Evolutionary conservation across 2,797 vertebrate genomes (phyloP), one percentile per base, ranked within the genome.

Genomic region (Galaxias olidus): DNA sequence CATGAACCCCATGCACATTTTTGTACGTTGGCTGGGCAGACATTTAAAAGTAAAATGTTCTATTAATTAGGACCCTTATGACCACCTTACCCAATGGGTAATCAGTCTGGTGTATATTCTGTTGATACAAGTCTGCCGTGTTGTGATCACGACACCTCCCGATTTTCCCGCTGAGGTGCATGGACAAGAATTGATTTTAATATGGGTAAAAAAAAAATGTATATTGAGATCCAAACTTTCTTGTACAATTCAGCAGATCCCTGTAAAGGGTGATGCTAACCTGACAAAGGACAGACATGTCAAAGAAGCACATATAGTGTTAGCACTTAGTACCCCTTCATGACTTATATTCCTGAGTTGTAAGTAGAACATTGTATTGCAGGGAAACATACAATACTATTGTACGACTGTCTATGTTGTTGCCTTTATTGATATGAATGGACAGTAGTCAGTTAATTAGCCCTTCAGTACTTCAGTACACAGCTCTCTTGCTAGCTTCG

Each of bases 401-500:
- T 49, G 77, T 90, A 87, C 83, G 80, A 9, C 81, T 64, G 60
- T 0, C 76, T 74, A 73, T 65, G 82, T 75, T 83, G 75, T 80
- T 74, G 61, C 77, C 65, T 74, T 79, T 78, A 84, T 85, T 81
- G 75, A 87, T 79, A 87, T 87, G 79, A 81, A 81, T 74, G 50
- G 65, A 65, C 71, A 76, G 77, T 74, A 64, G 78, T 79, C 48
- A 69, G 68, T 76, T 76, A 84, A 80, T 49, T 73, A 81, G 75
- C 78, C 14, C 51, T 30, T 30, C 30, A 30, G 61, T 20, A 62
- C 66, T 61, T 57, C n/a, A n/a, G n/a, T n/a, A n/a, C n/a, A n/a
- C n/a, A n/a, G 72, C 46, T 72, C 80, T 79, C 84, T 81, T 72
- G 57, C 61, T 71, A 61, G 41, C 50, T 17, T 59, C 59, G 63